Base-by-base conservation (phyloP, 1,140 invertebrate species). In the Hyles euphorbiae region DNA sequence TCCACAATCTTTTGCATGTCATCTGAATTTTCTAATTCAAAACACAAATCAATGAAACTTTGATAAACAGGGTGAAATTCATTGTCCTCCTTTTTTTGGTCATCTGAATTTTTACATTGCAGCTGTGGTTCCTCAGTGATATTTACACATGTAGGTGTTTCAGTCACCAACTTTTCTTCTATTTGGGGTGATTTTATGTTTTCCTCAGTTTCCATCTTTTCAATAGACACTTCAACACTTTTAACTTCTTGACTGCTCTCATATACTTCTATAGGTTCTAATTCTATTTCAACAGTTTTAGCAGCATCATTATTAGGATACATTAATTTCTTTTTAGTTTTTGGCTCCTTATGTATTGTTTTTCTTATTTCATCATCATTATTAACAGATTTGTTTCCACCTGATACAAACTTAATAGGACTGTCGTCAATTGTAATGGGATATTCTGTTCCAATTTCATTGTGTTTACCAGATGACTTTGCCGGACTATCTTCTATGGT, bases 1-100 rank as follows among this genome's bases (percentile, higher is more conserved):
- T 88, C 86, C 51, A 88, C 78, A 70, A 88, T 88, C 60, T 83
- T 86, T 50, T 72, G 74, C 86, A 88, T 88, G 59, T 88, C 86
- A 50, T 81, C 73, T 36, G 86, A 82, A 69, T 88, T 74, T 74
- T 88, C 86, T n/a, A 86, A 57, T 63, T 78, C 8, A 40, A 88
- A 80, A 68, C 86, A 88, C 12, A 78, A 61, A 60, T 82, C 66
- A 46, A 88, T 88, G 63, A 87, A 88, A 40, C 58, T 74, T 68
- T 79, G 77, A 64, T 86, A 86, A 0, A 76, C 60, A 12, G 80
- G 67, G 74, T 81, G 73, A 58, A 87, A 88, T 73, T 86, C 61
- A 60, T 53, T 48, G 1, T 49, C 56, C 0, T 56, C 58, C 34
- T 58, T 56, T 33, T 40, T 52, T 34, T 51, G 32, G 10, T 56